These are phyloP conservation scores for Macquaria australasica DNA, from an alignment of 2,113 vertebrate genomes.

Conservation along the genomic window DNA sequence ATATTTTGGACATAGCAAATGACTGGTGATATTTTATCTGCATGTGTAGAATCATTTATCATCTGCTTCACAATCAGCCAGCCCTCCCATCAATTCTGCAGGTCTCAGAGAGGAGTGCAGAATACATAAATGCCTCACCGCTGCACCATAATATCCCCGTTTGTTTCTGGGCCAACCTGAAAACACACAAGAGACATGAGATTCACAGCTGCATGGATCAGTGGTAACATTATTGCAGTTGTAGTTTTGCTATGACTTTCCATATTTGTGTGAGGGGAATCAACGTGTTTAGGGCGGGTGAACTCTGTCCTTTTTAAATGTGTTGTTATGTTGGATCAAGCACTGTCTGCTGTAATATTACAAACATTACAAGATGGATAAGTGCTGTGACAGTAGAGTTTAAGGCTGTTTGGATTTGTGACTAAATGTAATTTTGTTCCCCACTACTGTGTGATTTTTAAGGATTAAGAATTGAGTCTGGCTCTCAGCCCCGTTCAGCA, in stretches of 20 bases:
- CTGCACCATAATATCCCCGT: constrained; percentile 14
- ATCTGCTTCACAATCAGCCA: constrained; percentile 58
- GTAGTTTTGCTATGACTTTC: background rate
- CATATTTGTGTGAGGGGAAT: background rate
- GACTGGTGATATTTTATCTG: constrained; percentile 68
- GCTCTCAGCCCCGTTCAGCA: background rate
- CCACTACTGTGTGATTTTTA: background rate
- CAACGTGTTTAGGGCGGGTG: background rate
- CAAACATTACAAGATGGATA: background rate
- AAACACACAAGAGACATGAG: constrained; percentile 5
- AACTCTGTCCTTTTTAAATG: constrained; percentile 2
- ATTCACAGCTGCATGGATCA: constrained; percentile 5
- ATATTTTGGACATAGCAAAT: constrained; percentile 41
- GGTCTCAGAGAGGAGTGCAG: constrained; percentile 40
- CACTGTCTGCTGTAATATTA: background rate
- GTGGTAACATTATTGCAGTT: background rate
- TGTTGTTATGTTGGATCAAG: background rate
- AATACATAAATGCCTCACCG: constrained; percentile 51
- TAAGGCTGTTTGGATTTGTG: background rate
- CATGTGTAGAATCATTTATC: constrained; percentile 74
- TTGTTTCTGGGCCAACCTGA: constrained; percentile 34
- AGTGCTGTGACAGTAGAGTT: background rate
- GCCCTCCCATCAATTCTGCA: constrained; percentile 60
- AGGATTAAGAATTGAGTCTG: constrained; percentile 25
- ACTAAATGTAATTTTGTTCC: background rate